Base-by-base conservation (phyloP, 1,140 invertebrate genomes). In the Anthonomus grandis region DNA sequence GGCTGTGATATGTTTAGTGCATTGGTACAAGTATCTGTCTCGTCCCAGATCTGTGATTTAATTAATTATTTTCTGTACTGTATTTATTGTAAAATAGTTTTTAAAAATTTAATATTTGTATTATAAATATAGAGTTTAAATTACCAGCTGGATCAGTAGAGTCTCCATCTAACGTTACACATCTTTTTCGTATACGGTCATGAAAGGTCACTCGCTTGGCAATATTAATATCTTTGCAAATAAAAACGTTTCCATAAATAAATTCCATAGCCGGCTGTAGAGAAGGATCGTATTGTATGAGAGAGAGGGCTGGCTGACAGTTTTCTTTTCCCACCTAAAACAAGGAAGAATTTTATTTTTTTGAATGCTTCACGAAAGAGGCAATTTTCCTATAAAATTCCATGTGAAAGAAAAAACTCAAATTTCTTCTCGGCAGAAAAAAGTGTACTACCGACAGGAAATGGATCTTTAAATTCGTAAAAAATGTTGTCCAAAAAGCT, bases 141-240 rank as follows among this genome's bases (percentile, higher is more conserved):
- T 15, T 31, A 57, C 55, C 97, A 53, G 83, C 76, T 2, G 96
- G 94, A 78, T 96, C 91, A 58, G 90, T 86, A 3, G 90, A 83
- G 75, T 98, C 95, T 0, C 97, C 97, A 63, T 94, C 90, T 0
- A 96, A 73, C 1, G 95, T 97, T 5, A 98, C 90, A 64, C 86
- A 87, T 60, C 86, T 86, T 23, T 83, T 87, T 69, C 81, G 80
- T 39, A 97, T 85, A 10, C 76, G 73, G 4, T 77, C 75, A 75
- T 95, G 81, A 76, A 90, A 97, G 9, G 92, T 83, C 2, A 84
- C 74, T 68, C 80, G 78, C 62, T 86, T 86, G 2, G 95, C 96
- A 48, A 80, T 76, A 44, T 90, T 81, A 73, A 95, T 82, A 70
- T 91, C 83, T 25, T 80, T 81, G 72, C 93, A 95, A 42, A 98